Evolutionary conservation across 2,888 invertebrate species (phyloP).

Genomic region (Harpagoxenus sublaevis): DNA sequence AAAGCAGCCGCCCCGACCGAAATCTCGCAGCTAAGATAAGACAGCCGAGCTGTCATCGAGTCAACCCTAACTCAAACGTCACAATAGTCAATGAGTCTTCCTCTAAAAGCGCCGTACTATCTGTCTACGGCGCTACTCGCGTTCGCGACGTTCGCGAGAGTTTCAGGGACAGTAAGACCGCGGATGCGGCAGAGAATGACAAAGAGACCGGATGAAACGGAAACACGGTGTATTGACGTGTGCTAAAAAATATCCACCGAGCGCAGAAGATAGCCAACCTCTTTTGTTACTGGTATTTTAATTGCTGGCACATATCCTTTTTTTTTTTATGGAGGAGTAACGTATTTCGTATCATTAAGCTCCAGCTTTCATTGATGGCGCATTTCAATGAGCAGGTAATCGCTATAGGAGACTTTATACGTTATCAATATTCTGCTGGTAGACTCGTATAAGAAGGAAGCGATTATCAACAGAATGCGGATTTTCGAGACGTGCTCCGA

Average conservation of each 20-base stretch:
- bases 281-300: neutral
- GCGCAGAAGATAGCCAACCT: neutral
- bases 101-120: constrained; percentile 56
- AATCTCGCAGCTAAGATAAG: constrained; percentile 82
- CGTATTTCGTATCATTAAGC: neutral
- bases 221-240: neutral
- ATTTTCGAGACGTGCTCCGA: constrained; percentile 70
- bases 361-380: neutral
- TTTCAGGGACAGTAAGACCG: constrained; percentile 36
- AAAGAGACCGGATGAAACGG: constrained; percentile 8
- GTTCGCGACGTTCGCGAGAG: constrained; percentile 29
- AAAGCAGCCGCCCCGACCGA: constrained; percentile 72
- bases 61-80: constrained; percentile 83
- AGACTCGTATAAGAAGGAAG: neutral
- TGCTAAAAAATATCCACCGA: neutral
- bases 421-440: neutral
- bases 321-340: neutral
- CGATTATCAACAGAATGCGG: constrained; percentile 41
- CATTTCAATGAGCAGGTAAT: constrained; percentile 5
- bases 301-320: neutral
- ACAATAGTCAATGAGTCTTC: constrained; percentile 77
- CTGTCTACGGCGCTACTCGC: constrained; percentile 25
- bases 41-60: constrained; percentile 79
- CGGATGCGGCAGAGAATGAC: constrained; percentile 13
- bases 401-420: neutral